phyloP scores from a whole-genome alignment of 2,113 vertebrate species.

The Sinocyclocheilus anshuiensis region DNA sequence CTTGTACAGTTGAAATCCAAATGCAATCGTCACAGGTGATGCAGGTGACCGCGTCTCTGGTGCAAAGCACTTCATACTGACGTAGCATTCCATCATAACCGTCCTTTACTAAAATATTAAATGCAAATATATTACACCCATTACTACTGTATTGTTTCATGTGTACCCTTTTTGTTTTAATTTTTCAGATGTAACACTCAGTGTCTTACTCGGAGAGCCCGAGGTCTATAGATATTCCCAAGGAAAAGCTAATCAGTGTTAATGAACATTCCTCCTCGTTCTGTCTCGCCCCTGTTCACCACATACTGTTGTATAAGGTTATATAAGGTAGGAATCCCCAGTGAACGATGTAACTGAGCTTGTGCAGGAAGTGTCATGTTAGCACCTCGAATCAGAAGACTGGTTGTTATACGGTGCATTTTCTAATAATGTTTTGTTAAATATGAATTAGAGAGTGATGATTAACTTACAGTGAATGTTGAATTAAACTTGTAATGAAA shows the following conservation, averaged over 20 bases:
- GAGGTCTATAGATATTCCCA: slow-evolving; percentile 30
- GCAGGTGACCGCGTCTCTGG: slow-evolving; percentile 23
- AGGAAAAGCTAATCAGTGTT: slow-evolving; percentile 41
- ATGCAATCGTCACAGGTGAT: background rate
- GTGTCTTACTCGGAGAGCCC: slow-evolving; percentile 22
- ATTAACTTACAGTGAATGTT: slow-evolving; percentile 77
- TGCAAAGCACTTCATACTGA: slow-evolving; percentile 52
- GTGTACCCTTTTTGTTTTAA: slow-evolving; percentile 52
- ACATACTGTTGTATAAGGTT: slow-evolving; percentile 43
- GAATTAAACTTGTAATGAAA: slow-evolving; percentile 77
- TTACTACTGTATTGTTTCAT: slow-evolving; percentile 77
- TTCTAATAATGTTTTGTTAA: slow-evolving; percentile 57
- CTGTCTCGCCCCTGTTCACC: slow-evolving; percentile 3
- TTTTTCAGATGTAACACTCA: slow-evolving; percentile 9
- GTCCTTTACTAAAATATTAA: slow-evolving; percentile 72
- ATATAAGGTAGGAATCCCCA: slow-evolving; percentile 38
- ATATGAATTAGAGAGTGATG: slow-evolving; percentile 68
- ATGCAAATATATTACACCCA: slow-evolving; percentile 65
- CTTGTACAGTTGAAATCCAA: background rate
- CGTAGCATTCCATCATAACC: slow-evolving; percentile 17
- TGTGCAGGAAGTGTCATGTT: slow-evolving; percentile 44
- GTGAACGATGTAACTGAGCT: slow-evolving; percentile 40
- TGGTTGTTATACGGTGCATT: slow-evolving; percentile 50
- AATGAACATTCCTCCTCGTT: slow-evolving; percentile 11
- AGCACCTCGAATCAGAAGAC: slow-evolving; percentile 50